A percentile compares a stretch with the other conserved stretches of the same genome.
Evolutionary conservation across 2,888 invertebrate species (phyloP).

Genomic region (Mechanitis messenoides): DNA sequence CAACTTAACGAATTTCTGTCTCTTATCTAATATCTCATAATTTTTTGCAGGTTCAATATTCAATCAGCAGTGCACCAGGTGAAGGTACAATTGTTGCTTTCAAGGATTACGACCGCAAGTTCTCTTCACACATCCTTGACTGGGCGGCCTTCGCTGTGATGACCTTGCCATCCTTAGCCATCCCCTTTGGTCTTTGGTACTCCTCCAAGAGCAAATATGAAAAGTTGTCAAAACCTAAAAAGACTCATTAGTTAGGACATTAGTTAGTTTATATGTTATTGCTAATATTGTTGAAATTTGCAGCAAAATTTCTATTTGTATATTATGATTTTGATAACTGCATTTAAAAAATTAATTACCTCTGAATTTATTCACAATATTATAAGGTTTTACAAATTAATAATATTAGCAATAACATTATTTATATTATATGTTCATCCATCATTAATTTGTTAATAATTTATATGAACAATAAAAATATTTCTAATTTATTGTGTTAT

Average conservation of each 20-base stretch:
- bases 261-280: conserved; percentile 37
- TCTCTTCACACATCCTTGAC: conserved; percentile 97
- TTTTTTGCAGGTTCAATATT: conserved; percentile 80
- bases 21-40: not conserved
- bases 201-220: conserved; percentile 97
- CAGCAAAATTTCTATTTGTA: not conserved
- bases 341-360: no score
- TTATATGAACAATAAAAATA: conserved; percentile 67
- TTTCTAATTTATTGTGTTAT: conserved; percentile 35
- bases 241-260: conserved; percentile 65
- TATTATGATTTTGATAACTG: no score
- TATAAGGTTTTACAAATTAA: conserved; percentile 7
- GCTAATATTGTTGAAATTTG: conserved; percentile 44
- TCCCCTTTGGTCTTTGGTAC: conserved; percentile 96
- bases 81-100: conserved; percentile 95
- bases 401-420: conserved; percentile 44
- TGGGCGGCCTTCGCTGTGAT: conserved; percentile 98
- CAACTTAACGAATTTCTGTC: no score
- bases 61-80: conserved; percentile 92
- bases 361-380: not conserved
- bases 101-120: conserved; percentile 95
- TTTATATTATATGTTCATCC: conserved; percentile 43
- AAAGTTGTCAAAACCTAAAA: conserved; percentile 84
- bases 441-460: conserved; percentile 57
- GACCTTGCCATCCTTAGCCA: conserved; percentile 95